A percentile compares a stretch with the other conserved stretches of the same genome.
phyloP scores from a whole-genome alignment of 2,113 vertebrate species.

The Parus major region DNA sequence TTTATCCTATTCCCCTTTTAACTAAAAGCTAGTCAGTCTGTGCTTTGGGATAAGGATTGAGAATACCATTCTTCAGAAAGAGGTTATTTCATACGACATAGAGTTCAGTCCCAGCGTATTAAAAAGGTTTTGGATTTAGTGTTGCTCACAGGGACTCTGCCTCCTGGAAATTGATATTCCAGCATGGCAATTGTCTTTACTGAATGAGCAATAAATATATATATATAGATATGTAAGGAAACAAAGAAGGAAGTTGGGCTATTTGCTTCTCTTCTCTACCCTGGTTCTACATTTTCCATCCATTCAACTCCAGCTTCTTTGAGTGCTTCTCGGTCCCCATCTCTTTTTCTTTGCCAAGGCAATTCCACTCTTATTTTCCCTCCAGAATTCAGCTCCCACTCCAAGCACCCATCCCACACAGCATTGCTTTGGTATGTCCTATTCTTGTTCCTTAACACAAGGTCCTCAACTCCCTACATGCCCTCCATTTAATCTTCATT shows the following conservation, averaged over 20 bases:
- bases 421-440: background rate
- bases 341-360: background rate
- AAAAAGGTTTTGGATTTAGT: background rate
- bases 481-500: background rate
- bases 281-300: background rate
- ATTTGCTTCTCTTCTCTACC: background rate
- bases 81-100: background rate
- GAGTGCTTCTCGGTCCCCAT: background rate
- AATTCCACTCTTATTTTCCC: background rate
- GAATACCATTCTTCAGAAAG: background rate
- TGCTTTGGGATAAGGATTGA: background rate
- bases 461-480: background rate
- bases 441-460: background rate
- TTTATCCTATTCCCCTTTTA: background rate
- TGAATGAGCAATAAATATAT: background rate
- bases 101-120: background rate
- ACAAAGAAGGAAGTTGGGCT: background rate
- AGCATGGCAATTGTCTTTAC: background rate
- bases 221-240: background rate
- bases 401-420: background rate
- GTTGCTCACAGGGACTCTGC: background rate
- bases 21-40: background rate
- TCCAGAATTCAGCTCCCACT: background rate
- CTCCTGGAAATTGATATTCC: constrained; percentile 19
- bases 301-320: background rate